Base-by-base conservation (phyloP, 2,888 invertebrate genomes). In the Platycheirus albimanus region DNA sequence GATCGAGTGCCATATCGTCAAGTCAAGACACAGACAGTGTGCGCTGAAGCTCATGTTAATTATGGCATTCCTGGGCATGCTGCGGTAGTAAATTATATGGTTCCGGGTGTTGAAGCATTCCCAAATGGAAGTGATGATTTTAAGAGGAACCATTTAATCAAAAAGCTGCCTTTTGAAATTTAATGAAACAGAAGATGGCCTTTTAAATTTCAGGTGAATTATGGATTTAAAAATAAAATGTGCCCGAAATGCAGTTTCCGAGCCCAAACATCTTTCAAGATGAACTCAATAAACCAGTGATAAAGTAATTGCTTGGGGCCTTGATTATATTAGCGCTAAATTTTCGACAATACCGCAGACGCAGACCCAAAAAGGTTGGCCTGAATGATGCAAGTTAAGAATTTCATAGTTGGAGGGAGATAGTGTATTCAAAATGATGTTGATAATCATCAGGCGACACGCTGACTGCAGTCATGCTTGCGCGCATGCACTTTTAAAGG, bases 391-490 rank as follows among this genome's bases (percentile, higher is more conserved):
- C 38, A 54, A 20, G 61, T 54, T 49, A 56, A 41, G 49, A 54
- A 51, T 64, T 58, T 66, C 24, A 43, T 17, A 56, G 66, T 45
- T 54, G 70, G 13, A 45, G 61, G 30, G 61, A 45, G 52, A 64
- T 61, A 45, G 49, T 52, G 49, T 52, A 43, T 61, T 51, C 36
- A 49, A 17, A 36, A 36, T 20, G 66, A 45, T 20, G 41, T 15
- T 38, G 30, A 41, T 45, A 19, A 64, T 7, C 11, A 52, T 58
- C 58, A 58, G 41, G 41, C 58, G 41, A 28, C 36, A 36, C 19
- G 54, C 24, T 67, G 51, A 75, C 49, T 58, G 67, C 67, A 66
- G 24, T 47, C 66, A 54, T 56, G 64, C 63, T 41, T 15, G 47
- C 17, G 36, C 54, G 20, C 33, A 49, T 64, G 51, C 20, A 45